phyloP scores from a whole-genome alignment of 2,113 vertebrate species.

The Pantherophis guttatus region DNA sequence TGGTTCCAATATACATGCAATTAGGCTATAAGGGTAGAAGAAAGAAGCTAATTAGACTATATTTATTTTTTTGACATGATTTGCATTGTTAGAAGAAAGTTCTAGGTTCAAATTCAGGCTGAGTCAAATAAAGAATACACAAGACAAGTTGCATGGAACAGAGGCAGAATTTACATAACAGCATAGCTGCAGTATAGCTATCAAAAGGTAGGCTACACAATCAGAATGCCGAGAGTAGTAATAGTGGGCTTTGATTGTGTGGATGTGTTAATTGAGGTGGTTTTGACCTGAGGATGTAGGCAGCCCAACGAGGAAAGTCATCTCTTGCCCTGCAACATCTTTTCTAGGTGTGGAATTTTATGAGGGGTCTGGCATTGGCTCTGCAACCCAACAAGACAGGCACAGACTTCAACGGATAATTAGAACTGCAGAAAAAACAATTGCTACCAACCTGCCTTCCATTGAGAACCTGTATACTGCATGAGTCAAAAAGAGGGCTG shows the following conservation, averaged over 20 bases:
- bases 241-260: not conserved
- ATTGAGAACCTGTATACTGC: no score
- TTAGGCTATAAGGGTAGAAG: not conserved
- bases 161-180: not conserved
- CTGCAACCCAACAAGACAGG: no score
- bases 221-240: not conserved
- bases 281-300: not conserved
- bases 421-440: no score
- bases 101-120: not conserved
- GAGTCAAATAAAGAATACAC: not conserved
- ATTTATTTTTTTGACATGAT: not conserved
- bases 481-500: no score
- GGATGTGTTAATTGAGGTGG: not conserved
- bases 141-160: not conserved
- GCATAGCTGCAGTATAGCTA: not conserved
- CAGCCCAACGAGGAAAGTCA: not conserved
- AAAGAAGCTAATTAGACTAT: not conserved
- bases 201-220: not conserved
- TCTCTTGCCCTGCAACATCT: not conserved
- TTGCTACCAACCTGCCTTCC: no score
- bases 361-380: not conserved
- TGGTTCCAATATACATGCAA: not conserved
- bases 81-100: not conserved
- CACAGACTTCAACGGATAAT: no score
- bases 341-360: not conserved